Evolutionary conservation across 37 sponge, comb jelly and placozoan species (phyloP).

Genomic region (Cladorhizidae sp.): DNA sequence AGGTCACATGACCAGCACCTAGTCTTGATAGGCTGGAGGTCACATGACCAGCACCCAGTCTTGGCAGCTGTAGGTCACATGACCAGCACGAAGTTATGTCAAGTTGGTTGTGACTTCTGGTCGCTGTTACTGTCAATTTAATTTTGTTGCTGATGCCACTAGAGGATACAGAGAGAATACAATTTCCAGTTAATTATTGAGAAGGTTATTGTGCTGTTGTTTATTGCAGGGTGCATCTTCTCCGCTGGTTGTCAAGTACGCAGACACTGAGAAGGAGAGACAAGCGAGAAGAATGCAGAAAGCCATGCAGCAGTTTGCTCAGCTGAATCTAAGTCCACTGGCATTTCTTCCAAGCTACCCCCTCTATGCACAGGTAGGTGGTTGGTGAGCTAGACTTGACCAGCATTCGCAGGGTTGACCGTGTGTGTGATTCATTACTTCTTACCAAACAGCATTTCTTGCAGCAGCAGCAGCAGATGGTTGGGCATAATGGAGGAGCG

Average conservation of each 20-base stretch:
- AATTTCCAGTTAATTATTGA: too few relatives aligned
- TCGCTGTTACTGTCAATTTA: too few relatives aligned
- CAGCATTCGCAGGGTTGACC: too few relatives aligned
- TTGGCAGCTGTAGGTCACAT: too few relatives aligned
- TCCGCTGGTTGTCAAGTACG: constrained; percentile 91
- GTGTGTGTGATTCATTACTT: constrained; percentile 2
- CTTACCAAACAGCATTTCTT: background rate
- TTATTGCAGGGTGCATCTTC: constrained; percentile 77
- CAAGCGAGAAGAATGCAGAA: constrained; percentile 83
- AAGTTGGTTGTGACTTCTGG: too few relatives aligned
- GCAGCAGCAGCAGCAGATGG: constrained; percentile 49
- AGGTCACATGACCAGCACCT: too few relatives aligned
- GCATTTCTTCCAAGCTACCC: constrained; percentile 31
- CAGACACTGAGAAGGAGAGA: constrained; percentile 91
- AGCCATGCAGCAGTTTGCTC: constrained; percentile 79
- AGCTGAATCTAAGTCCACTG: constrained; percentile 63
- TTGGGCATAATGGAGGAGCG: background rate
- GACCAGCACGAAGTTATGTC: too few relatives aligned
- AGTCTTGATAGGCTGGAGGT: too few relatives aligned
- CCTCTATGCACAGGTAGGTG: constrained; percentile 57
- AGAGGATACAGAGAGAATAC: too few relatives aligned
- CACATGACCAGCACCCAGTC: too few relatives aligned
- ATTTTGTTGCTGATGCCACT: too few relatives aligned
- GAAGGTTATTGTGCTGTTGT: too few relatives aligned
- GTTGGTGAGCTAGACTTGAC: background rate